Evolutionary conservation across 2,888 invertebrate species (phyloP), one percentile per base, ranked within the genome.

Genomic region (Agrotis clavis): DNA sequence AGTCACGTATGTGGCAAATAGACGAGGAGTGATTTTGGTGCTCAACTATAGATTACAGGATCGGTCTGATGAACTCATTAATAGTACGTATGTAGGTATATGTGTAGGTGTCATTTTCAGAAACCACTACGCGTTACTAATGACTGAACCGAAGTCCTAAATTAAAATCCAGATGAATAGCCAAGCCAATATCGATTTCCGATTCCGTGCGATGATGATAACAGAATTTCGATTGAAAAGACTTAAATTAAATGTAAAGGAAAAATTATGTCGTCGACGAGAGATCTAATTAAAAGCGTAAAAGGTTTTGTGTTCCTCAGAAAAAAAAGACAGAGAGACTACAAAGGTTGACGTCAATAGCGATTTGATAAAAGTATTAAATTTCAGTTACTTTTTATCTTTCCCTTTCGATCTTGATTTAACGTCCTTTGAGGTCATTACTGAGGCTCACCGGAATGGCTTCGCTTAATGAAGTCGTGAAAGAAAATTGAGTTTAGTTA

Each of bases 401-500:
- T 89, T 90, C 89, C 89, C 91, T 93, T 89, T 93, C 93, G 93
- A 95, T 96, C 95, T 95, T 94, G 95, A 95, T 95, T 96, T 95
- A 95, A 94, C 93, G 95, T 94, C 92, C 92, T 94, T 94, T 93
- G 93, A 94, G 95, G 94, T 95, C 94, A 94, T 96, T 95, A 95
- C 94, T 92, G 94, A 93, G 94, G 94, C 94, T 94, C 93, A 94
- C 94, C 94, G 94, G 93, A 94, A 95, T 94, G 92, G 94, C 92
- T 92, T 90, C 93, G 93, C 93, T 94, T 96, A 96, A 95, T 95
- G 95, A 95, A 95, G 94, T 95, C 95, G 93, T 94, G 94, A 94
- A 95, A 93, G 95, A 95, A 95, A 95, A 95, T 95, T 94, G 95
- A 95, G 95, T 95, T 94, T 94, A 94, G 94, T 94, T 94, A 95